Conservation (phyloP, 1,140 invertebrate species). For the Drosophila repleta region DNA sequence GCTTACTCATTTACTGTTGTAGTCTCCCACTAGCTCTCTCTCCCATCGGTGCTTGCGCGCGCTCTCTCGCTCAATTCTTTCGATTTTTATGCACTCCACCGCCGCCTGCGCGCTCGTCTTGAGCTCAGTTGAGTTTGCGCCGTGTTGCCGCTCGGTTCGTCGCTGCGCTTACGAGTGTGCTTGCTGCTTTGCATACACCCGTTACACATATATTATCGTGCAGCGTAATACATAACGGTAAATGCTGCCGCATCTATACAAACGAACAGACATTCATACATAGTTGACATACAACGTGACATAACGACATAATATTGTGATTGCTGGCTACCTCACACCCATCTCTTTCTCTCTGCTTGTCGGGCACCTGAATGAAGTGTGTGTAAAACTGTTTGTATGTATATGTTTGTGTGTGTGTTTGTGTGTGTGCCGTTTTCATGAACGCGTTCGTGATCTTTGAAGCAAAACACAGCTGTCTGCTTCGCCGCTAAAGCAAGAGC, state of each 20-base stretch:
- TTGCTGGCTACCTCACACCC: constrained; percentile 40
- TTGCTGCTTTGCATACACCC: constrained; percentile 36
- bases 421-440: constrained; percentile 65
- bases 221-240: constrained; percentile 52
- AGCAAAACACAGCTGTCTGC: constrained; percentile 77
- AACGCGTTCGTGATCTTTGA: constrained; percentile 82
- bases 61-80: constrained; percentile 10
- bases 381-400: constrained; percentile 44
- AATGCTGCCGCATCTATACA: constrained; percentile 39
- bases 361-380: constrained; percentile 26
- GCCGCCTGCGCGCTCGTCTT: constrained; percentile 24
- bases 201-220: constrained; percentile 39
- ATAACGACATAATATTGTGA: constrained; percentile 75
- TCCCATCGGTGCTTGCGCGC: background rate
- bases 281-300: constrained; percentile 59
- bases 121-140: constrained; percentile 65
- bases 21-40: background rate
- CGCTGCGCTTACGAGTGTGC: constrained; percentile 34
- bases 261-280: background rate
- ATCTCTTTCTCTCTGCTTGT: background rate
- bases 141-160: constrained; percentile 61
- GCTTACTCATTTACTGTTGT: constrained; percentile 1
- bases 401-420: constrained; percentile 23
- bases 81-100: constrained; percentile 5
- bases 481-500: constrained; percentile 60